A percentile compares a stretch with the other conserved stretches of the same genome.
Evolutionary conservation across 2,888 invertebrate species (phyloP).

Genomic region (Idaea aversata): DNA sequence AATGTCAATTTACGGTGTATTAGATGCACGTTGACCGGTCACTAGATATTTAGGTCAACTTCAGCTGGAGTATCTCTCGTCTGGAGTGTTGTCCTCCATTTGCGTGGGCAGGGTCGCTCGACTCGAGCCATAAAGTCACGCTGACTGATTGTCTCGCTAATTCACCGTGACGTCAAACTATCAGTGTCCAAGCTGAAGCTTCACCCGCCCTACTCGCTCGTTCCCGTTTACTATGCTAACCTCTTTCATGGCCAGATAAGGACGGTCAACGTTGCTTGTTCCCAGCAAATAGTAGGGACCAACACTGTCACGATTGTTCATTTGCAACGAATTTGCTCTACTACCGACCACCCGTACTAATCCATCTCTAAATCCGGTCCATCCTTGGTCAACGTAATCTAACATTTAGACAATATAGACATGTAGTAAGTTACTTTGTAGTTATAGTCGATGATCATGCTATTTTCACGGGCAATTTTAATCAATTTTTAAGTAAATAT

Average conservation of each 20-base stretch:
- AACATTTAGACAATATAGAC: not conserved
- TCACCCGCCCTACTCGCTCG: constrained; percentile 21
- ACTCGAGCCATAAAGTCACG: constrained; percentile 48
- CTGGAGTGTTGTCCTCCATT: constrained; percentile 59
- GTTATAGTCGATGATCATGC: not conserved
- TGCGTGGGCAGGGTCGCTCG: constrained; percentile 52
- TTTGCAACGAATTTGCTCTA: not conserved
- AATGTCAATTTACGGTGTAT: constrained; percentile 5
- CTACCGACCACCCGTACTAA: not conserved
- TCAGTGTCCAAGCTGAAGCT: constrained; percentile 33
- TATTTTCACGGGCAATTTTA: not conserved
- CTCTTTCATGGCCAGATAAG: constrained; percentile 30
- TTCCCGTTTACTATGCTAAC: constrained; percentile 13
- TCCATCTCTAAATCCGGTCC: not conserved
- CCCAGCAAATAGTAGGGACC: constrained; percentile 31
- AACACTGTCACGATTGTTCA: constrained; percentile 4
- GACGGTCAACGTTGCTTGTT: constrained; percentile 29
- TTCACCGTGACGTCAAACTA: constrained; percentile 50
- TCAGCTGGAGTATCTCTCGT: constrained; percentile 50
- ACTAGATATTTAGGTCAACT: constrained; percentile 47
- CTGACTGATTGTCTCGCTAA: constrained; percentile 72
- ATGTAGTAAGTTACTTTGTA: not conserved
- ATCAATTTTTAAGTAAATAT: no score
- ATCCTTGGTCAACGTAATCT: not conserved
- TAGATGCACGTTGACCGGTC: constrained; percentile 24